Percentiles rank a stretch among this genome's conserved stretches.
phyloP scores from a whole-genome alignment of 2,797 vertebrate genomes.

The Sebastiscus tertius region DNA sequence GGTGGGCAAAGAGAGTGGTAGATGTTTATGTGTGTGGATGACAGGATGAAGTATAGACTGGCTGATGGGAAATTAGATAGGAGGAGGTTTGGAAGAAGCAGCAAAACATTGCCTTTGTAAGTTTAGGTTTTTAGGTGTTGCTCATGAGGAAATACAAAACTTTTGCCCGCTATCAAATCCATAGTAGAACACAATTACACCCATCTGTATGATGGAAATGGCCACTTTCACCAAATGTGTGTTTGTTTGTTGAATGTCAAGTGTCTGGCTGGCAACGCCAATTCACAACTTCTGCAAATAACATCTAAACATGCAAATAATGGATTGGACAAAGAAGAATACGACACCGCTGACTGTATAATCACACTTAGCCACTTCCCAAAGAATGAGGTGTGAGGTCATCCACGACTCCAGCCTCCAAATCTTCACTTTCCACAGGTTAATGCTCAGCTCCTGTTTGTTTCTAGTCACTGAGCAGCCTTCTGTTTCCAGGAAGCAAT shows the following conservation, averaged over 20 bases:
- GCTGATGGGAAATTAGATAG: not conserved
- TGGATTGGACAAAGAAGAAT: not conserved
- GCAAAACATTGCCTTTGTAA: not conserved
- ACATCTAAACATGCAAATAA: not conserved
- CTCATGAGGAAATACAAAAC: not conserved
- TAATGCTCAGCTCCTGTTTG: not conserved
- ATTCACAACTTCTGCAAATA: not conserved
- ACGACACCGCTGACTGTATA: not conserved
- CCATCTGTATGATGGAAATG: not conserved
- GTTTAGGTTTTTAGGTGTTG: not conserved
- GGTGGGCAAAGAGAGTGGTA: not conserved
- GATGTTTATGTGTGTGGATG: slow-evolving; percentile 6
- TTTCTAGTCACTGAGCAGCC: not conserved
- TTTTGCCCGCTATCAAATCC: not conserved
- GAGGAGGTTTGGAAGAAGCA: not conserved
- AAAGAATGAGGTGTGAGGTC: not conserved
- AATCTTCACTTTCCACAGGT: not conserved
- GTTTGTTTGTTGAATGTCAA: not conserved
- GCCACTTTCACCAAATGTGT: not conserved
- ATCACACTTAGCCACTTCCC: not conserved
- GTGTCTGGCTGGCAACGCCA: not conserved
- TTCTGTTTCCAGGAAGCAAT: not conserved
- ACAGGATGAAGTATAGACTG: slow-evolving; percentile 2
- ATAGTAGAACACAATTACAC: not conserved
- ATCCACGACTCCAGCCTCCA: not conserved